phyloP scores from a whole-genome alignment of 2,797 vertebrate genomes.

The Ctenopoma multispine region DNA sequence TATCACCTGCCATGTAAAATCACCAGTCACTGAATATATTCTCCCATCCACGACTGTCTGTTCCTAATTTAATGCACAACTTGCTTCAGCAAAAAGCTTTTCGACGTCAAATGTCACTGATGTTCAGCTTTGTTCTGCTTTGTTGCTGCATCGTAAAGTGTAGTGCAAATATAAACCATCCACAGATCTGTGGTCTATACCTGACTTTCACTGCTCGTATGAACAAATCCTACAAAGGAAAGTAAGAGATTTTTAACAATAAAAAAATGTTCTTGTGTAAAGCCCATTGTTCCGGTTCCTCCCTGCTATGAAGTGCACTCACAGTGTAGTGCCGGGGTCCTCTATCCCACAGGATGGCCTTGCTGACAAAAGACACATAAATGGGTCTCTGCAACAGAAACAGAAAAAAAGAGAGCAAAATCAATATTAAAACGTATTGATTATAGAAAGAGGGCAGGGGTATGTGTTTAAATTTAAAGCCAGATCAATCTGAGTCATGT shows the following conservation, averaged over 20 bases:
- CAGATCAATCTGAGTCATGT: conserved; percentile 21
- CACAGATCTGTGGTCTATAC: neutral
- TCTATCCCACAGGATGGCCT: conserved; percentile 78
- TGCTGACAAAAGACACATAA: conserved; percentile 77
- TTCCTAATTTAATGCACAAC: no score
- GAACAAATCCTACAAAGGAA: neutral
- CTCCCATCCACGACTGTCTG: no score
- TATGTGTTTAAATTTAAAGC: neutral
- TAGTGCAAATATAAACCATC: no score
- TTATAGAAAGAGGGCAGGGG: neutral
- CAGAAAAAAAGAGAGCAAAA: conserved; percentile 34
- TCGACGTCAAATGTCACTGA: no score
- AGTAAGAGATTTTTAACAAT: no score
- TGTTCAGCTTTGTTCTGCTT: no score
- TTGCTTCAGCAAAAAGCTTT: no score
- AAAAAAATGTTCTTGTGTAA: neutral
- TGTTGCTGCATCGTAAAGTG: no score
- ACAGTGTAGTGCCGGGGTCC: conserved; percentile 55
- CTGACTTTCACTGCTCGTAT: neutral
- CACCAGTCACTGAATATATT: no score
- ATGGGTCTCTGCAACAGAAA: conserved; percentile 63
- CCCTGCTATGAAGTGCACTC: conserved; percentile 32
- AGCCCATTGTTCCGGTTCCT: neutral
- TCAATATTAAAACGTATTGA: conserved; percentile 3
- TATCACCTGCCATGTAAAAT: no score